phyloP scores from a whole-genome alignment of 2,797 vertebrate genomes.

The Anomalospiza imberbis region DNA sequence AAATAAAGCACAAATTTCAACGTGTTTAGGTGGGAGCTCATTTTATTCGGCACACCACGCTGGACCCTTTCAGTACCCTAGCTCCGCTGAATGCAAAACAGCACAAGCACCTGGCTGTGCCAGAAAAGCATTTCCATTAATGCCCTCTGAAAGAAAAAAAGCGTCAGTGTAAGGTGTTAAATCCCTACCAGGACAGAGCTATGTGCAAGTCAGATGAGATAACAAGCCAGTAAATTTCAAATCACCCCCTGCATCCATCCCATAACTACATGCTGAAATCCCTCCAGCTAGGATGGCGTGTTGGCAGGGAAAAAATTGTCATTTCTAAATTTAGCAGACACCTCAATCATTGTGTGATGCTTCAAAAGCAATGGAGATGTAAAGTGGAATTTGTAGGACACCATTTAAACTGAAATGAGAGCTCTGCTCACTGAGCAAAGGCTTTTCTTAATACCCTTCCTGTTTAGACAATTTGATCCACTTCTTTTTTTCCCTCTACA shows the following conservation, averaged over 20 bases:
- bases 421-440: not conserved
- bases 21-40: not conserved
- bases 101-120: not conserved
- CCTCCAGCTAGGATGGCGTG: not conserved
- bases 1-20: not conserved
- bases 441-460: constrained; percentile 47
- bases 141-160: not conserved
- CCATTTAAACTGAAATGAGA: not conserved
- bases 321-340: constrained; percentile 40
- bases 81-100: not conserved
- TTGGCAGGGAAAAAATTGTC: constrained; percentile 4
- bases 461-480: constrained; percentile 33
- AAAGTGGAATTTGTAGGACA: not conserved
- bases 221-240: not conserved
- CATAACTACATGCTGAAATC: not conserved
- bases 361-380: constrained; percentile 1
- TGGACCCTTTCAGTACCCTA: not conserved
- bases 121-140: not conserved
- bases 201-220: not conserved
- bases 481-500: not conserved
- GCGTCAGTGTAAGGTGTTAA: not conserved
- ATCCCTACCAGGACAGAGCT: not conserved
- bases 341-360: not conserved
- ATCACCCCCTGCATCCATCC: not conserved
- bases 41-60: not conserved